Base-by-base conservation (phyloP, 1,140 invertebrate species). In the Lepidostoma basale region DNA sequence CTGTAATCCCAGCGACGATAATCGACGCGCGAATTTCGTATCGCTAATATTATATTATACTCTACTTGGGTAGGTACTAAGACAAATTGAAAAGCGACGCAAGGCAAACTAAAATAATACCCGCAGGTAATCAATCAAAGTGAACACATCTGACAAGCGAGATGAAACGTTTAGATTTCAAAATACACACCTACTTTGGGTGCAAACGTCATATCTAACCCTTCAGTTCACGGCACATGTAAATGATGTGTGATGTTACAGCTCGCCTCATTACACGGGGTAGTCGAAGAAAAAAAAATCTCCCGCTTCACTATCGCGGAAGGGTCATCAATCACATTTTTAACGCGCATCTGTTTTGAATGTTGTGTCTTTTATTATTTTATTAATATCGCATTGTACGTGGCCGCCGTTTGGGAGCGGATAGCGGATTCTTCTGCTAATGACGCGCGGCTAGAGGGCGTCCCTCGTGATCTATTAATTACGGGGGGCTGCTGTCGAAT, bases 341-440 rank as follows among this genome's bases (percentile, higher is more conserved):
- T 65, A 68, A 65, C 65, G 69, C 69, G 65, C 69, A 68, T 72
- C 69, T 72, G 69, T 72, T 72, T 68, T 72, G 66, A 68, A 72
- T 72, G n/a, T n/a, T n/a, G 62, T 72, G 54, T 68, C 69, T 68
- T 54, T 33, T 60, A 63, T 63, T 71, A 62, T 64, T 54, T 67
- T 63, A 70, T 52, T 66, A 66, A 70, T 67, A 70, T 70, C 60
- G 54, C 47, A 63, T 63, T 33, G 60, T 49, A 45, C 14, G 42
- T 49, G 28, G 36, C 23, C 60, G 42, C 42, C 33, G 30, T 18
- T 26, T 10, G 22, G 25, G 39, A 28, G 16, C 40, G 20, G 40
- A n/a, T 10, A 8, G 39, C 12, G 20, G 45, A 49, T 49, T 33
- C 54, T 10, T 30, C 42, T 63, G 60, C 44, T 63, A 63, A 63